These are phyloP conservation scores for Origma solitaria DNA, from an alignment of 2,113 vertebrate species.

Conservation along the genomic window DNA sequence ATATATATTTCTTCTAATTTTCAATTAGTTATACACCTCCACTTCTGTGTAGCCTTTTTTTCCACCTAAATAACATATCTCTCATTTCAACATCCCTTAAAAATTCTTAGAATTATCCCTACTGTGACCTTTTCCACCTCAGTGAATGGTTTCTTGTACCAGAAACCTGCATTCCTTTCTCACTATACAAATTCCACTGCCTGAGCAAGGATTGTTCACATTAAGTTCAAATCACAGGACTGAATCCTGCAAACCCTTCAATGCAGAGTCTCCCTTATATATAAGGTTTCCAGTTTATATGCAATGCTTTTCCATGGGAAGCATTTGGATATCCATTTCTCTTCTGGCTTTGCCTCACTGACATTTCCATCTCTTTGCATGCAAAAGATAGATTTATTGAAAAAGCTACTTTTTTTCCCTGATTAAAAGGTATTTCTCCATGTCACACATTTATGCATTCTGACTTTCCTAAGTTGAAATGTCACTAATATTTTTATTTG, in stretches of 20 bases:
- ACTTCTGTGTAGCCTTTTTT: not conserved
- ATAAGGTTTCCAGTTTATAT: not conserved
- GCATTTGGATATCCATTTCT: not conserved
- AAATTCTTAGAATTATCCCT: not conserved
- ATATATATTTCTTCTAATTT: not conserved
- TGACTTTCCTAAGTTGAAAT: not conserved
- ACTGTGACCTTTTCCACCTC: not conserved
- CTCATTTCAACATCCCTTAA: not conserved
- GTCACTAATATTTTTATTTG: slow-evolving; percentile 21
- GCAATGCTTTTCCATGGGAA: not conserved
- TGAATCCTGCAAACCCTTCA: not conserved
- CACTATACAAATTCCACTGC: not conserved
- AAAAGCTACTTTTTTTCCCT: not conserved
- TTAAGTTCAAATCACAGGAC: not conserved
- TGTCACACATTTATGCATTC: not conserved
- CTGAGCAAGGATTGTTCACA: not conserved
- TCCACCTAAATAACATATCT: not conserved
- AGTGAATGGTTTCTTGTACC: not conserved
- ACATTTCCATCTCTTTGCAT: not conserved
- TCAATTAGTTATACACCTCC: not conserved
- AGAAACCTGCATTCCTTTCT: not conserved
- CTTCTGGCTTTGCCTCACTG: not conserved
- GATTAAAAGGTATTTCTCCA: not conserved
- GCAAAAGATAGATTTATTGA: not conserved
- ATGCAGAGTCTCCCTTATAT: not conserved